These are phyloP conservation scores for Serripes groenlandicus DNA, from an alignment of 2,888 invertebrate species.

Conservation along the genomic window DNA sequence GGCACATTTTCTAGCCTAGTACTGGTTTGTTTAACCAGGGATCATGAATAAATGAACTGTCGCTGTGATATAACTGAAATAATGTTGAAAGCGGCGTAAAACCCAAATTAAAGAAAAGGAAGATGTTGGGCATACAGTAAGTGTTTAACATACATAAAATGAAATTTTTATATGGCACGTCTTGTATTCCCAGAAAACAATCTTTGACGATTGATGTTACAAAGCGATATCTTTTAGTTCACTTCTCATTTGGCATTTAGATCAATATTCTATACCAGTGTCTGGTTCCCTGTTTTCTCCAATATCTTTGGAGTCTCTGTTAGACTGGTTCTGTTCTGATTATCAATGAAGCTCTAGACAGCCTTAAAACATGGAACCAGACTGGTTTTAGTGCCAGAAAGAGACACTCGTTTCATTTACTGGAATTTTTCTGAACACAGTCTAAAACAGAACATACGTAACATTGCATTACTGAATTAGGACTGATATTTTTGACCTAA, in stretches of 20 bases:
- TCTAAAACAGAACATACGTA: constrained; percentile 23
- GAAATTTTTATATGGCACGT: constrained; percentile 1
- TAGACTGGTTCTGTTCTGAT: constrained; percentile 18
- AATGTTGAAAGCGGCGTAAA: too few species aligned
- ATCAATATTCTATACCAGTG: constrained; percentile 13
- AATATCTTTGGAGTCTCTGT: neutral
- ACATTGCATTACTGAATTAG: constrained; percentile 35
- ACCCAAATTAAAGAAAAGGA: too few species aligned
- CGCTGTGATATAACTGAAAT: too few species aligned
- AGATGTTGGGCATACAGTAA: too few species aligned
- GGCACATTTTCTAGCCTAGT: too few species aligned
- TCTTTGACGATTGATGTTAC: constrained; percentile 9
- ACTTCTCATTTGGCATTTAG: constrained; percentile 7
- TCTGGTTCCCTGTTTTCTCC: constrained; percentile 20
- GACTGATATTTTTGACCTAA: constrained; percentile 1
- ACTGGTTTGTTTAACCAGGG: too few species aligned
- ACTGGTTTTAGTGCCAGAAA: constrained; percentile 16
- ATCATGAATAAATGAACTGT: too few species aligned
- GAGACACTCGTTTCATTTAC: constrained; percentile 18
- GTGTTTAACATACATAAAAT: too few species aligned
- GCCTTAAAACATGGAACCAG: constrained; percentile 12
- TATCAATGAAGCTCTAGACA: constrained; percentile 23
- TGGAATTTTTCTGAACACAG: constrained; percentile 32
- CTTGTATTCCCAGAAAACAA: neutral
- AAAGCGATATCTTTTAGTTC: constrained; percentile 4